Percentiles rank a stretch among this genome's conserved stretches.
These are phyloP conservation scores for Ibidorhyncha struthersii DNA, from an alignment of 2,113 vertebrate species.

Conservation along the genomic window DNA sequence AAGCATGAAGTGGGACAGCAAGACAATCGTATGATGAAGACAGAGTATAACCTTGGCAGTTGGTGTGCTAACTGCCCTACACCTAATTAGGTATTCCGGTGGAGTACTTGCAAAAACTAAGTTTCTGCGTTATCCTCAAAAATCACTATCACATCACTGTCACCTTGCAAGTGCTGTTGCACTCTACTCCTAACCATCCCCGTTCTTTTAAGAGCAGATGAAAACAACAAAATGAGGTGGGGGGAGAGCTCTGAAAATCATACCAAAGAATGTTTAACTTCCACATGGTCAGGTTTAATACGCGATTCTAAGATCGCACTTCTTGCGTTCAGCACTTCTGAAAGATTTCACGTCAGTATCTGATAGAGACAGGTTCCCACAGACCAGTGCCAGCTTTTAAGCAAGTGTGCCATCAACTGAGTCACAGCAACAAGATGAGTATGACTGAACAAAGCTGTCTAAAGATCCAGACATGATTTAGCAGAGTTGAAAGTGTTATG, in stretches of 20 bases:
- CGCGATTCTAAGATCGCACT: background rate
- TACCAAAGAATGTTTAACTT: conserved; percentile 5
- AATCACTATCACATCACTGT: background rate
- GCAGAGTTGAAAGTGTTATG: background rate
- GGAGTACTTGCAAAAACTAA: background rate
- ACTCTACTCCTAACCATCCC: background rate
- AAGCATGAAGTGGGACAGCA: background rate
- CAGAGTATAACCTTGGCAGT: accelerated
- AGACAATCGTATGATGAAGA: background rate
- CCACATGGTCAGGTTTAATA: conserved; percentile 34
- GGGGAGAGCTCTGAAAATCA: background rate
- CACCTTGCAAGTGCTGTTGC: background rate
- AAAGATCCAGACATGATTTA: background rate
- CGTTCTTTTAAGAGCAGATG: background rate
- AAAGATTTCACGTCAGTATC: background rate
- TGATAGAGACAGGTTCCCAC: background rate
- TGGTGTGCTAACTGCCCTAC: background rate
- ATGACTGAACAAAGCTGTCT: conserved; percentile 18
- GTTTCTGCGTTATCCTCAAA: background rate
- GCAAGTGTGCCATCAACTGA: conserved; percentile 31
- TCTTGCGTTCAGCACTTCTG: background rate
- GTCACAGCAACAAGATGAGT: conserved; percentile 34
- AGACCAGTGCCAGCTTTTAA: background rate
- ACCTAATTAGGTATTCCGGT: accelerated
- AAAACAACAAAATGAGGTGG: background rate